Evolutionary conservation across 2,797 vertebrate genomes (phyloP).

Genomic region (Numenius phaeopus): DNA sequence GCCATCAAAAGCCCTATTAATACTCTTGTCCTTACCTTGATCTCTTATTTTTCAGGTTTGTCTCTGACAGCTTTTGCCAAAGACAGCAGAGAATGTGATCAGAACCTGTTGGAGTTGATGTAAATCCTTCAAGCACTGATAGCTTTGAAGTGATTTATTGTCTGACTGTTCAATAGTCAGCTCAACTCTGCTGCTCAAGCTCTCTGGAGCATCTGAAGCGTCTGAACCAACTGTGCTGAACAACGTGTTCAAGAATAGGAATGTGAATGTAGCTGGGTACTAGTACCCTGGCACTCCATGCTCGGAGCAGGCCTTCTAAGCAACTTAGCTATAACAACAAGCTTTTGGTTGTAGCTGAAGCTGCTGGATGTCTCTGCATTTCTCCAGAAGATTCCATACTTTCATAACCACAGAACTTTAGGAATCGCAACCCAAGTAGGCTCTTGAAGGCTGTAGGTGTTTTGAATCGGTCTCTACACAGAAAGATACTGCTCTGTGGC

Average conservation of each 20-base stretch:
- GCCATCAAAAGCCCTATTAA: background rate
- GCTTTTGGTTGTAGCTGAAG: background rate
- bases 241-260: background rate
- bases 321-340: background rate
- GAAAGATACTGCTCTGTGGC: background rate
- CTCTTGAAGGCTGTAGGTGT: background rate
- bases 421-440: background rate
- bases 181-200: background rate
- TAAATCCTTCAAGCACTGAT: conserved; percentile 28
- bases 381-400: background rate
- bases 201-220: background rate
- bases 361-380: background rate
- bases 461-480: background rate
- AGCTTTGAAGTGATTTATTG: conserved; percentile 39
- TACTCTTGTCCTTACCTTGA: background rate
- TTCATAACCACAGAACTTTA: background rate
- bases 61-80: conserved; percentile 25
- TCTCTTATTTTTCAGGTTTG: conserved; percentile 62
- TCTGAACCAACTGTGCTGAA: background rate
- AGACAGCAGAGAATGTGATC: conserved; percentile 2
- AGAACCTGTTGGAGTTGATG: background rate
- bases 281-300: background rate
- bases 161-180: background rate
- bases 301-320: background rate
- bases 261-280: background rate